phyloP scores from a whole-genome alignment of 2,888 invertebrate species.

The Metacarcinus magister region DNA sequence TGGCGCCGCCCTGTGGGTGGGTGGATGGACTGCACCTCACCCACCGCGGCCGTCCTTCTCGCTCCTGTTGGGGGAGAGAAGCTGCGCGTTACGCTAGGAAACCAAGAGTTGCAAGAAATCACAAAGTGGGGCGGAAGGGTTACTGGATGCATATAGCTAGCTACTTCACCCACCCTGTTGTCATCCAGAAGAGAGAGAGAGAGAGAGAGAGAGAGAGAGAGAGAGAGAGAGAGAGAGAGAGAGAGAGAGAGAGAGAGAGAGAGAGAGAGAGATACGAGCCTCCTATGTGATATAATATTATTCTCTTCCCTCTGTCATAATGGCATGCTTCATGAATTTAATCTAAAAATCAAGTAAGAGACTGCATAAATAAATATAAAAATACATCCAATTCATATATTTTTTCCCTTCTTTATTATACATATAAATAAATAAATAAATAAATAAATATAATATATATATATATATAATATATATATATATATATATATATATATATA shows the following conservation, averaged over 20 bases:
- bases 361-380: too few species aligned
- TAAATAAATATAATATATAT: background rate
- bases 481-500: too few species aligned
- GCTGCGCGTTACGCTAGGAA: background rate
- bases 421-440: background rate
- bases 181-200: conserved; percentile 28
- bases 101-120: background rate
- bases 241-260: background rate
- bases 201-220: conserved; percentile 51
- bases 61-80: background rate
- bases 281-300: too few species aligned
- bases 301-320: too few species aligned
- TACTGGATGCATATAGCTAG: background rate
- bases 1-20: conserved; percentile 68
- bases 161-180: background rate
- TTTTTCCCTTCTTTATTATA: background rate
- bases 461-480: background rate
- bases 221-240: conserved; percentile 48
- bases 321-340: too few species aligned
- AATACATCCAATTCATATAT: too few species aligned
- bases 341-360: too few species aligned
- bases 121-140: background rate
- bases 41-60: conserved; percentile 78
- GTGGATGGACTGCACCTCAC: conserved; percentile 67
- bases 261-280: background rate